Base-by-base conservation (phyloP, 1,140 invertebrate species). In the Asbolus verrucosus region DNA sequence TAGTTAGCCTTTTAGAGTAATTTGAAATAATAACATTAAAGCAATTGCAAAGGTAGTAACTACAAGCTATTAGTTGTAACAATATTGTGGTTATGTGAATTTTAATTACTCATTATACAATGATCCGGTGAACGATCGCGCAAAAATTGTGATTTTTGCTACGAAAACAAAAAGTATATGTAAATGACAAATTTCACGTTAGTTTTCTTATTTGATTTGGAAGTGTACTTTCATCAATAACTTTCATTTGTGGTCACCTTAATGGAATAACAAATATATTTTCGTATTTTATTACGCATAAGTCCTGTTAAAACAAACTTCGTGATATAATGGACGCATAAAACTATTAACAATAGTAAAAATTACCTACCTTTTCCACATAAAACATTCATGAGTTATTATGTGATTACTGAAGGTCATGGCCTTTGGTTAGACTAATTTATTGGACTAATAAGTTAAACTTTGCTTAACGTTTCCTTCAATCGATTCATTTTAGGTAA, bases 1-100 rank as follows among this genome's bases (percentile, higher is more conserved):
- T 50, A 50, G 43, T 50, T 50, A 14, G 43, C 43, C 43, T 50
- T 50, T 50, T 50, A 18, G 39, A 50, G 21, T 13, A 50, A 50
- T 50, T 50, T 50, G 21, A 50, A 50, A 50, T 50, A 19, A 50
- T 19, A 50, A 50, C 43, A 21, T n/a, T 50, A 50, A 41, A 50
- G 9, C 19, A 8, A 14, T 50, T 50, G 21, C 43, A 50, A n/a
- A 50, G n/a, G n/a, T n/a, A n/a, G n/a, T n/a, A n/a, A n/a, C n/a
- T n/a, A n/a, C n/a, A n/a, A n/a, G n/a, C n/a, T n/a, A n/a, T n/a
- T n/a, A n/a, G n/a, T n/a, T n/a, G n/a, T n/a, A n/a, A n/a, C n/a
- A n/a, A n/a, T n/a, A n/a, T n/a, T n/a, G 21, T 21, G 6, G 11
- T 8, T 2, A 36, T 3, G 33, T n/a, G 43, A 8, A 50, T 18